Percentiles rank a stretch among this genome's conserved stretches.
Evolutionary conservation across 1,140 invertebrate genomes (phyloP).

Genomic region (Cyrtorhinus lividipennis): DNA sequence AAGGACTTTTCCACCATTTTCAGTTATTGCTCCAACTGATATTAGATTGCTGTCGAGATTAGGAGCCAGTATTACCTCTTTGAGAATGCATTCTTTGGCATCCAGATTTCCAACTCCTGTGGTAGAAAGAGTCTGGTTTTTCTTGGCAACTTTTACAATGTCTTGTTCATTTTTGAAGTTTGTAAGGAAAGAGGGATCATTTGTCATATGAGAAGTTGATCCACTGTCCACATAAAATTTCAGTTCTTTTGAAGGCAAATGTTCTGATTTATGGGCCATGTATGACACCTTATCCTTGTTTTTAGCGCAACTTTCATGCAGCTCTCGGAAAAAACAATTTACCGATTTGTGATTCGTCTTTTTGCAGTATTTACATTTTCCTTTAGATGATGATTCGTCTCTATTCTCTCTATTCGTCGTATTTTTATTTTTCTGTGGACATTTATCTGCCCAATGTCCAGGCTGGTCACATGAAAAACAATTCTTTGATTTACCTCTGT

Average conservation of each 20-base stretch:
- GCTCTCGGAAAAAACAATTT: slow-evolving; percentile 8
- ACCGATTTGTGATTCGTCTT: slow-evolving; percentile 13
- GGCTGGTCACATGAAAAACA: background rate
- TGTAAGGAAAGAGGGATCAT: background rate
- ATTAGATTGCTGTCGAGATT: slow-evolving; percentile 12
- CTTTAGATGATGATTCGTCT: background rate
- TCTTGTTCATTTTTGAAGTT: background rate
- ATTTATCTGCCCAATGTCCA: background rate
- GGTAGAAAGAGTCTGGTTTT: background rate
- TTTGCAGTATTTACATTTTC: slow-evolving; percentile 10
- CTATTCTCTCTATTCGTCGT: background rate
- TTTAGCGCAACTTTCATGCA: background rate
- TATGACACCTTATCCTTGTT: background rate
- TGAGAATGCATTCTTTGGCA: background rate
- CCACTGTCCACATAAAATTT: slow-evolving; percentile 4
- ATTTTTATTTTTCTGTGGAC: background rate
- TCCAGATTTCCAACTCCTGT: background rate
- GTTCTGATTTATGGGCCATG: background rate
- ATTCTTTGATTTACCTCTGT: background rate
- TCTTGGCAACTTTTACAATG: background rate
- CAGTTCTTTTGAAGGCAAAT: background rate
- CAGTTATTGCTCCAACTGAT: slow-evolving; percentile 13
- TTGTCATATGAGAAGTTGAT: background rate
- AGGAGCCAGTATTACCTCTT: slow-evolving; percentile 3
- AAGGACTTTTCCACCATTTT: slow-evolving; percentile 7